Base-by-base conservation (phyloP, 2,888 invertebrate species). In the Philopedon plagiatum region DNA sequence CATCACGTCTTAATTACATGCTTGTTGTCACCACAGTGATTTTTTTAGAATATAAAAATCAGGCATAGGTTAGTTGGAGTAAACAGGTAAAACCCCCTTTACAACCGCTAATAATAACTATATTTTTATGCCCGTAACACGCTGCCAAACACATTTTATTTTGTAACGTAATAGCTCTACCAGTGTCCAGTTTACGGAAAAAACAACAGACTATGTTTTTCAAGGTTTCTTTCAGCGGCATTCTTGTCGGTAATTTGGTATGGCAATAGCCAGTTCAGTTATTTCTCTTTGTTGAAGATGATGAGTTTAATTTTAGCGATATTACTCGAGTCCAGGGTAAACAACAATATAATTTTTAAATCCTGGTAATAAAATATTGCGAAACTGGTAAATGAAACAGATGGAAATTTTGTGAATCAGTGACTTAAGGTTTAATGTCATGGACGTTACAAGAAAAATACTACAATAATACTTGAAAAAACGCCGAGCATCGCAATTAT, bases 211-310 rank as follows among this genome's bases (percentile, higher is more conserved):
- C 29, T 51, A 51, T 51, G 51, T 51, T 9, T 29, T 51, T 29
- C 51, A 51, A 51, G 51, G 51, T 29, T 49, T 19, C 3, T 39
- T 44, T 29, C 1, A 15, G 26, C 29, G 21, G 29, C 51, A 51
- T 51, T 51, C 51, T 29, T 29, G 51, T 13, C 29, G 13, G 26
- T 29, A 51, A 51, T 51, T 51, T 21, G 15, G 29, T 29, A 51
- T 29, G 51, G 26, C 26, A 26, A n/a, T 51, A 51, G 51, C 51
- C 51, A 15, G 51, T 51, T 49, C n/a, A 23, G 29, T 51, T 26
- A 15, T 51, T 15, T 51, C 29, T n/a, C 51, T 51, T 51, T 51
- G 51, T 51, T 15, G 13, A 51, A n/a, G 51, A 51, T 51, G 26
- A 5, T 26, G 29, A 26, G 29, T 51, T 51, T 51, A 29, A 51